Percentiles rank a stretch among this genome's conserved stretches.
phyloP scores from a whole-genome alignment of 2,797 vertebrate genomes.

The Anguilla anguilla region DNA sequence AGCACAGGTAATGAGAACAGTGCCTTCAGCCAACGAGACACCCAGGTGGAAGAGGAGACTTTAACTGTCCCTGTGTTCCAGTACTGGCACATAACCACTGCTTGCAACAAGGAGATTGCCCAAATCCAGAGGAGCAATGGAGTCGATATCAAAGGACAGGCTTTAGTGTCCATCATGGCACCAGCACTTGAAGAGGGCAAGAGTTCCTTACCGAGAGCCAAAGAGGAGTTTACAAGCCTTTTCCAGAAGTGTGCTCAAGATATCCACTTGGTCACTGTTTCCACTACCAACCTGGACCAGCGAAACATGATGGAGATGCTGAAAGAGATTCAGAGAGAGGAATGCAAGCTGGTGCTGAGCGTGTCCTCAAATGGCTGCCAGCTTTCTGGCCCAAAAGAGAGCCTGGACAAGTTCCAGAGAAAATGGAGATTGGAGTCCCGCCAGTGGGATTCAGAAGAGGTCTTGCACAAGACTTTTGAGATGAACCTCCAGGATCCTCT shows the following conservation, averaged over 20 bases:
- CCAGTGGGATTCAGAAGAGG: neutral
- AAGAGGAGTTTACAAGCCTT: constrained; percentile 37
- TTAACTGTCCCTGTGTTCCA: constrained; percentile 30
- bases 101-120: constrained; percentile 50
- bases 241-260: neutral
- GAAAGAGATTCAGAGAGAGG: neutral
- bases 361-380: constrained; percentile 24
- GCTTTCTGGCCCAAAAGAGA: constrained; percentile 29
- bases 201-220: constrained; percentile 24
- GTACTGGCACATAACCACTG: constrained; percentile 56
- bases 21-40: neutral
- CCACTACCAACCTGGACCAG: constrained; percentile 22
- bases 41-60: rapidly evolving
- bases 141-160: constrained; percentile 31
- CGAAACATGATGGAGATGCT: neutral
- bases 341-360: constrained; percentile 48
- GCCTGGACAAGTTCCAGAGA: neutral
- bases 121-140: constrained; percentile 45
- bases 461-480: neutral
- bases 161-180: constrained; percentile 45
- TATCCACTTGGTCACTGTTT: rapidly evolving
- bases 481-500: constrained; percentile 51
- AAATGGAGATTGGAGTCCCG: neutral
- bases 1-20: neutral
- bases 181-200: neutral